These are phyloP conservation scores for Cacoxenus indagator DNA, from an alignment of 2,888 invertebrate species.

Conservation along the genomic window DNA sequence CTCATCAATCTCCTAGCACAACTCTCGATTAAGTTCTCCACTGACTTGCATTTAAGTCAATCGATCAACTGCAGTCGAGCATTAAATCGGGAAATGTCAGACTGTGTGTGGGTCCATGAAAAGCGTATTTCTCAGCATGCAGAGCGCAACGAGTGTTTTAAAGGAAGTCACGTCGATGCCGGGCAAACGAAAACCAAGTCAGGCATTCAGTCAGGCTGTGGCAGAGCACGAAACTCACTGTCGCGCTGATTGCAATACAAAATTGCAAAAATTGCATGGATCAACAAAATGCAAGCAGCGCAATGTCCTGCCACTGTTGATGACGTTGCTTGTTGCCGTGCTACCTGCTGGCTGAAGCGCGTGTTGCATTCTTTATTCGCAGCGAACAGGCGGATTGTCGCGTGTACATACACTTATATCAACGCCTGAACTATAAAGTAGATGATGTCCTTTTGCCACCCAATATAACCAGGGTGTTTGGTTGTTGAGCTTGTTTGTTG, in stretches of 20 bases:
- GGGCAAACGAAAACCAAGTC: not conserved
- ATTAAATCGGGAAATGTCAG: slow-evolving; percentile 11
- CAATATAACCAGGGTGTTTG: no score
- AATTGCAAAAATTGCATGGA: not conserved
- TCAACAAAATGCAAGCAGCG: not conserved
- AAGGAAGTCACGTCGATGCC: not conserved
- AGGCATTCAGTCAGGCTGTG: no score
- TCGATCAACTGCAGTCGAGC: not conserved
- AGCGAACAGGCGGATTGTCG: no score
- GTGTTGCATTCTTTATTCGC: not conserved
- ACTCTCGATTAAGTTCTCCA: not conserved
- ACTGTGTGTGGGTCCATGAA: not conserved
- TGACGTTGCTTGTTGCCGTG: not conserved
- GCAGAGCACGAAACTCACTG: not conserved
- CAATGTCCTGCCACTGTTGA: slow-evolving; percentile 6
- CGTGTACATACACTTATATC: no score
- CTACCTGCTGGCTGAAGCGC: not conserved
- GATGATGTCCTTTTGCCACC: not conserved
- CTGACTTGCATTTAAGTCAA: not conserved
- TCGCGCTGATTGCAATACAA: no score
- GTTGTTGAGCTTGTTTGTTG: not conserved
- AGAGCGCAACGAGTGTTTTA: not conserved
- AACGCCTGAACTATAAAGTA: no score
- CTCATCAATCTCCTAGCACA: not conserved
- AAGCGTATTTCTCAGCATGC: not conserved